Evolutionary conservation across 2,797 vertebrate genomes (phyloP), one percentile per base, ranked within the genome.

Genomic region (Leptatherina wallacei): DNA sequence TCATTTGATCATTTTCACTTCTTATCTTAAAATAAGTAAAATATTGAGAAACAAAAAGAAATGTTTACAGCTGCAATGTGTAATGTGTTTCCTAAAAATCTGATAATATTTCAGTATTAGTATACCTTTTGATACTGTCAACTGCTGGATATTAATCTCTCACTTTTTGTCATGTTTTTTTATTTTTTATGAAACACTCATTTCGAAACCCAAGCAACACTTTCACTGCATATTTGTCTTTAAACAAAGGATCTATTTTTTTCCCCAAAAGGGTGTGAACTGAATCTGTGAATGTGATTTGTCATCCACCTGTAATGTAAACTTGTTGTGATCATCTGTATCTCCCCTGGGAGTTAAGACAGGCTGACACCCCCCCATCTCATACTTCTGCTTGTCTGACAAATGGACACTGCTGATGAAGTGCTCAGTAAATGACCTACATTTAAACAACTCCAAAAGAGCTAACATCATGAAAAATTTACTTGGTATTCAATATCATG

Each of bases 341-440:
- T 82, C 72, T 57, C 69, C 55, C 0, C 32, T 61, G 69, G 32
- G 71, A 76, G 67, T 64, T 27, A 10, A 73, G 77, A 69, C 30
- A 57, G 62, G 58, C 63, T 32, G 78, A 72, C 38, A 4, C 24
- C 35, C 66, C 73, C 30, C 60, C 44, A 49, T 80, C 62, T 27
- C 64, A 56, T 75, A 75, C 77, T 67, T 76, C 59, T 47, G 73
- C 60, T 71, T 12, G 35, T 62, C 59, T 89, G 86, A 91, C 73
- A 75, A 80, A 90, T 81, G 86, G 84, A 71, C 73, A 51, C 71
- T 38, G 70, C 64, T 82, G 87, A 80, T 84, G 73, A 81, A 85
- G 80, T 12, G 82, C 75, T 85, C 87, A 84, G 65, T 60, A 42
- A 71, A 80, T 62, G 30, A 33, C 12, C 77, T 66, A 56, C 69